Base-by-base conservation (phyloP, 2,888 invertebrate genomes). In the Augochlorella aurata region DNA sequence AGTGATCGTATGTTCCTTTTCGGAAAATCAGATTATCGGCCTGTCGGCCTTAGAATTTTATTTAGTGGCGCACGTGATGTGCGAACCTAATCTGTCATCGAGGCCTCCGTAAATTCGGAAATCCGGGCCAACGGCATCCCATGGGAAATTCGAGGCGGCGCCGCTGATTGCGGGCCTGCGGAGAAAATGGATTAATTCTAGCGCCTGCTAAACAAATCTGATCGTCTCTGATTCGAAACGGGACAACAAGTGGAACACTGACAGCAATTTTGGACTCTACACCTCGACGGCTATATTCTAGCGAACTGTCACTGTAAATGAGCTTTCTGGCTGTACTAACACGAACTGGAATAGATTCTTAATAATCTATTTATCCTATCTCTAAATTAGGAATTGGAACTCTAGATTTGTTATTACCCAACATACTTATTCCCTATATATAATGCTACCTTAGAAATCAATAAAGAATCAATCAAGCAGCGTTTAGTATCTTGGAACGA, bases 11-110 rank as follows among this genome's bases (percentile, higher is more conserved):
- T 8, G 18, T 10, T 63, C 63, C 18, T 29, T 14, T 16, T 18
- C 63, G 63, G 4, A 3, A 38, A 38, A 63, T 38, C 44, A 38
- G 44, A 54, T 66, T 47, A 49, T 66, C 50, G 21, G 1, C 49
- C 24, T 38, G 24, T 44, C 70, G 44, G 38, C 63, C 45, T 5
- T 38, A 2, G n/a, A 65, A 21, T 80, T 80, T 78, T 78, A 78
- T 78, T 78, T 68, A 63, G 49, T 50, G 47, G 58, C 38, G 44
- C 58, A 49, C 63, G 66, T 67, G 74, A 80, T 50, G 65, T 61
- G 21, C 65, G 69, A 66, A 50, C 45, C 69, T 74, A 74, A 79
- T 80, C 79, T 74, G 74, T 74, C 81, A 80, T 74, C 80, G 49
- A 65, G 24, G 18, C 10, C 29, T 69, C 7, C 54, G 79, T 66